phyloP scores from a whole-genome alignment of 2,888 invertebrate genomes.

The Julus scandinavius region DNA sequence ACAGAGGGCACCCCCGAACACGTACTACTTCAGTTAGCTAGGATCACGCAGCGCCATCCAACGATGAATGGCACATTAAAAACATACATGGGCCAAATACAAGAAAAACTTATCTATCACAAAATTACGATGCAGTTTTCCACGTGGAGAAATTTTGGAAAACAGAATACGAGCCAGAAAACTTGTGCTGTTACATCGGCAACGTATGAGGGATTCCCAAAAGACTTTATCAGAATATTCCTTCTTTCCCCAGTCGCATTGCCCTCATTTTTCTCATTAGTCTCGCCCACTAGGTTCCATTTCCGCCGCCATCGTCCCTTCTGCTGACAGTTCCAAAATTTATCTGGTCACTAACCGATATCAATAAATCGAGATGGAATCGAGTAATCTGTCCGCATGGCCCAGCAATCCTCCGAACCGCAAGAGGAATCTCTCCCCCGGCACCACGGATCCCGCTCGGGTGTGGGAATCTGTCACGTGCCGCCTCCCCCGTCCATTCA shows the following conservation, averaged over 20 bases:
- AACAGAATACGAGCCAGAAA: neutral
- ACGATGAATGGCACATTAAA: neutral
- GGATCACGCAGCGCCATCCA: neutral
- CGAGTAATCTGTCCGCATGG: constrained; percentile 40
- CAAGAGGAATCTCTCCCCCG: constrained; percentile 24
- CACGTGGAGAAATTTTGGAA: too few species aligned
- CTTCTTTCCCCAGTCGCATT: neutral
- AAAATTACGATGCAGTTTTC: too few species aligned
- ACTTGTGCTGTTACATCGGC: neutral
- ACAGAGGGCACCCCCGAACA: neutral
- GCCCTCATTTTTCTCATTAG: neutral
- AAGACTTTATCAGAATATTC: neutral
- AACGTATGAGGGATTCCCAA: neutral
- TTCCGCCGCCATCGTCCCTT: neutral
- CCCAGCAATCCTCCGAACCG: constrained; percentile 22
- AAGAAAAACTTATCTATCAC: too few species aligned
- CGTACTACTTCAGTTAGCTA: neutral
- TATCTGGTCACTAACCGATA: constrained; percentile 31
- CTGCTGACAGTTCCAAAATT: constrained; percentile 28
- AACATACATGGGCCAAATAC: too few species aligned
- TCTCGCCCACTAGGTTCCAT: neutral
- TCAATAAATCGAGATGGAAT: constrained; percentile 43
- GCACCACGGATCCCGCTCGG: constrained; percentile 38
- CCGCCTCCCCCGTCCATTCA: constrained; percentile 20
- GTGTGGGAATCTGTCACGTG: constrained; percentile 40